Evolutionary conservation across 2,888 invertebrate genomes (phyloP).

Genomic region (Ectemnius cavifrons): DNA sequence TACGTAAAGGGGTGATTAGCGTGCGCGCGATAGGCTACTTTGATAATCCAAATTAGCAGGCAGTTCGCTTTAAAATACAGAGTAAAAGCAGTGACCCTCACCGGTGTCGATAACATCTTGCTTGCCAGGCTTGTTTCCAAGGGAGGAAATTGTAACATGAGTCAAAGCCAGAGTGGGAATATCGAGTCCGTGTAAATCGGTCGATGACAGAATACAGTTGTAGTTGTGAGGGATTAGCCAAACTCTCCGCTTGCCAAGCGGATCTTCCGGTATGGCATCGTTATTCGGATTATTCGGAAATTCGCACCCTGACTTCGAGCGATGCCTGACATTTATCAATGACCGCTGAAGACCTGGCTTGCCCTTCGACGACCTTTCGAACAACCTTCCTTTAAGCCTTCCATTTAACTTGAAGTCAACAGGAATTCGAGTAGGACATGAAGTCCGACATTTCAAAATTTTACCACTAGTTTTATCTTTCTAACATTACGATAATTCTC

Average conservation of each 20-base stretch:
- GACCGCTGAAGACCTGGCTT: background rate
- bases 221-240: slow-evolving; percentile 27
- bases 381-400: background rate
- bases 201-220: slow-evolving; percentile 43
- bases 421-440: no score
- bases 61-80: no score
- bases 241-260: slow-evolving; percentile 9
- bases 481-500: no score
- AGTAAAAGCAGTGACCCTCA: no score
- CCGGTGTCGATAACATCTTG: slow-evolving; percentile 16
- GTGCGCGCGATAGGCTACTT: no score
- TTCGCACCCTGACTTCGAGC: slow-evolving; percentile 9
- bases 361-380: background rate
- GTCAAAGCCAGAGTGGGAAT: slow-evolving; percentile 30
- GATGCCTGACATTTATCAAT: slow-evolving; percentile 25
- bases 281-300: slow-evolving; percentile 23
- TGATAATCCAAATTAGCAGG: no score
- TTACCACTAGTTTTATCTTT: no score
- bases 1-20: no score
- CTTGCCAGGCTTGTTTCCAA: slow-evolving; percentile 24
- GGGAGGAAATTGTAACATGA: slow-evolving; percentile 11
- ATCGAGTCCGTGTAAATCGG: slow-evolving; percentile 3
- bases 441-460: no score
- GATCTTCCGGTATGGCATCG: slow-evolving; percentile 9
- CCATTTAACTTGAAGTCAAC: background rate